Evolutionary conservation across 2,113 vertebrate genomes (phyloP).

Genomic region (Desmodus rotundus): DNA sequence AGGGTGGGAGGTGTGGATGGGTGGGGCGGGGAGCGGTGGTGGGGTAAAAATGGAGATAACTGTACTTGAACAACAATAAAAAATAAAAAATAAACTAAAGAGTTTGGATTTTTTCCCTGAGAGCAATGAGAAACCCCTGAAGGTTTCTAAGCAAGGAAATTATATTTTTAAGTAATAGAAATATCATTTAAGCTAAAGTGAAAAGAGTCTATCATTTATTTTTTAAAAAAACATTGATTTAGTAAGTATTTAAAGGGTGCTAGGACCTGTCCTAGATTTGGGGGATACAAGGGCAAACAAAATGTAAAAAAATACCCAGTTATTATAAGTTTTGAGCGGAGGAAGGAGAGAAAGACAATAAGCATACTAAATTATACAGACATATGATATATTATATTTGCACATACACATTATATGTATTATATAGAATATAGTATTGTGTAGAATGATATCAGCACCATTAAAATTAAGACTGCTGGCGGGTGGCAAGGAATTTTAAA

Average conservation of each 20-base stretch:
- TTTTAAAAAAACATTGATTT: not conserved
- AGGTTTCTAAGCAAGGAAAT: not conserved
- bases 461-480: not conserved
- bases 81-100: no score
- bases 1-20: no score
- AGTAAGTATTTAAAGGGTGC: not conserved
- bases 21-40: no score
- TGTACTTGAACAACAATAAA: no score
- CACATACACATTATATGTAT: not conserved
- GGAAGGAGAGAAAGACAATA: not conserved
- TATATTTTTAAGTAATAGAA: not conserved
- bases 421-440: not conserved
- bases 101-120: not conserved
- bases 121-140: not conserved
- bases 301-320: not conserved
- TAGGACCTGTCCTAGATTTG: not conserved
- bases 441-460: not conserved
- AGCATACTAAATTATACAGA: not conserved
- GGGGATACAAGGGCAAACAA: not conserved
- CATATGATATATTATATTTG: not conserved
- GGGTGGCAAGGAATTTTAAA: not conserved
- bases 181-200: not conserved
- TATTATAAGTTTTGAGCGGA: not conserved
- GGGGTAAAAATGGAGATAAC: no score
- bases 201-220: not conserved